Evolutionary conservation across 2,888 invertebrate species (phyloP).

Genomic region (Thereva unica): DNA sequence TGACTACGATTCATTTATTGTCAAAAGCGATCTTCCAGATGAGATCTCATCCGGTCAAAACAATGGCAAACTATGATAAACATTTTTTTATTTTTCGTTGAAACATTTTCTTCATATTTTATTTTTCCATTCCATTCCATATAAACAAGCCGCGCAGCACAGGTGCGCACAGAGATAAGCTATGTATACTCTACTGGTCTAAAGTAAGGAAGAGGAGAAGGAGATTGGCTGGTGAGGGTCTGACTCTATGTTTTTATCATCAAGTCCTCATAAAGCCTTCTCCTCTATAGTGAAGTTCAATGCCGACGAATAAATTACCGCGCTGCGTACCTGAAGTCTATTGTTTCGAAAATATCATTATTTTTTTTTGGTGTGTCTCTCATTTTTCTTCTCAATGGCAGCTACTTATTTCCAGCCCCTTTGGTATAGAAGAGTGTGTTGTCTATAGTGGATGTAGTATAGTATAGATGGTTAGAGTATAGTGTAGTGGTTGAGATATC

Average conservation of each 20-base stretch:
- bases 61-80: constrained; percentile 13
- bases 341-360: constrained; percentile 4
- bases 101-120: neutral
- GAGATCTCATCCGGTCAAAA: constrained; percentile 29
- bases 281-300: constrained; percentile 23
- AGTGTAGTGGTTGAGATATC: constrained; percentile 2
- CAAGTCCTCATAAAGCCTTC: constrained; percentile 24
- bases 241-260: neutral
- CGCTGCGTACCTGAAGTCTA: constrained; percentile 15
- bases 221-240: no score
- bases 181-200: constrained; percentile 10
- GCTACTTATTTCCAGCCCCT: no score
- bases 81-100: constrained; percentile 11
- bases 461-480: no score
- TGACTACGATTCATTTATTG: constrained; percentile 9
- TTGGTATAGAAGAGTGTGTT: no score
- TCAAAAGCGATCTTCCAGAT: constrained; percentile 20
- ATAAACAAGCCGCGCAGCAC: neutral
- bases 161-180: constrained; percentile 14
- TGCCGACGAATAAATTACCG: constrained; percentile 30
- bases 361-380: constrained; percentile 1
- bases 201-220: no score
- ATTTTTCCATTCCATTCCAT: neutral
- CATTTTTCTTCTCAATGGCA: neutral
- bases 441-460: no score